These are phyloP conservation scores for Platichthys stellatus DNA, from an alignment of 2,113 vertebrate genomes.

Conservation along the genomic window DNA sequence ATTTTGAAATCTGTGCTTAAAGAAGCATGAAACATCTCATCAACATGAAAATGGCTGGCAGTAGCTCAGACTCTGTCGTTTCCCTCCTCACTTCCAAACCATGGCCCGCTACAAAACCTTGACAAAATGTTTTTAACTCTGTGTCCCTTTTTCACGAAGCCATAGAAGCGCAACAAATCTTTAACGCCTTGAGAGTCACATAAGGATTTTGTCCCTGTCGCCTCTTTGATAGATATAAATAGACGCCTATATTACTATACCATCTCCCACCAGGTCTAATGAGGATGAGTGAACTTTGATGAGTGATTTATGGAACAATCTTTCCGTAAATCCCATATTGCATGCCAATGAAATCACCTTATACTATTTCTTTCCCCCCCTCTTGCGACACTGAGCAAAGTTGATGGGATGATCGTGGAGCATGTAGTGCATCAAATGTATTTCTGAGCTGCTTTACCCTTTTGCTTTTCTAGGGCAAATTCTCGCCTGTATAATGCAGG, in stretches of 20 bases:
- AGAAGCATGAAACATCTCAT: constrained; percentile 81
- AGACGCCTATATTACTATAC: constrained; percentile 58
- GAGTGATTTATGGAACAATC: constrained; percentile 16
- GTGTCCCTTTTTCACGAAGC: not conserved
- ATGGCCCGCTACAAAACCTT: constrained; percentile 48
- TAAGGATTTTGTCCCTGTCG: constrained; percentile 56
- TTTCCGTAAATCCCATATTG: constrained; percentile 69
- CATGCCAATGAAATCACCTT: constrained; percentile 73
- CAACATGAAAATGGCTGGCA: constrained; percentile 64
- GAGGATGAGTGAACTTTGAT: constrained; percentile 59
- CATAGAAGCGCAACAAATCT: constrained; percentile 62
- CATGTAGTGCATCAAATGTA: constrained; percentile 70
- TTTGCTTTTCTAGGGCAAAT: constrained; percentile 51
- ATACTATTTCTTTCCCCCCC: constrained; percentile 50
- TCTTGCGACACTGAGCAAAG: constrained; percentile 57
- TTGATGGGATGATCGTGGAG: constrained; percentile 74
- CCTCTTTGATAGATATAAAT: constrained; percentile 62
- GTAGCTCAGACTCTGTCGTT: constrained; percentile 46
- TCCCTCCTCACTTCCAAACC: constrained; percentile 37
- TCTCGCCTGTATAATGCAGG: constrained; percentile 43
- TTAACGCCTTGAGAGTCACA: constrained; percentile 37
- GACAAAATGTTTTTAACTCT: constrained; percentile 48
- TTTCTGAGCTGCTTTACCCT: constrained; percentile 66
- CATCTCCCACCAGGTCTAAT: constrained; percentile 61
- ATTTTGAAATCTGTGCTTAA: constrained; percentile 78